Percentiles rank a stretch among this genome's conserved stretches.
Conservation (phyloP, 2,888 invertebrate genomes). For the Drosophila infuscata region DNA sequence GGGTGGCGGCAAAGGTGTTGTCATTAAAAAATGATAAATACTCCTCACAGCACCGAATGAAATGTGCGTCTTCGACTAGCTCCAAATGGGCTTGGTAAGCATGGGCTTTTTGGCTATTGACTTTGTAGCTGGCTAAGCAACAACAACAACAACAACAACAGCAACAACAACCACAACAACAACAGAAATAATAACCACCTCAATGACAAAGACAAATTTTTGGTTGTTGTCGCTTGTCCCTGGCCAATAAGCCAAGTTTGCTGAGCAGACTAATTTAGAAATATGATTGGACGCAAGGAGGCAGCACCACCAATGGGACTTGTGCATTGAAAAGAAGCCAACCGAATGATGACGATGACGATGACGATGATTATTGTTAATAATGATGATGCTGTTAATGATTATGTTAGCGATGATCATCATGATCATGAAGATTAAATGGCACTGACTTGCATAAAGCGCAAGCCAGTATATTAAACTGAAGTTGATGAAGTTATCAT, state of each 20-base stretch:
- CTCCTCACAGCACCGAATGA: constrained; percentile 53
- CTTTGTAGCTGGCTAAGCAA: constrained; percentile 2
- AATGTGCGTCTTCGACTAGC: constrained; percentile 43
- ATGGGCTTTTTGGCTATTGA: constrained; percentile 4
- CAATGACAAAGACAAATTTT: constrained; percentile 43
- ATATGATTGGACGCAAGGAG: constrained; percentile 52
- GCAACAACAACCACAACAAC: neutral
- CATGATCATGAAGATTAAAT: constrained; percentile 49
- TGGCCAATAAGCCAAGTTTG: constrained; percentile 64
- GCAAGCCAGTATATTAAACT: constrained; percentile 24
- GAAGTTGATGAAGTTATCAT: constrained; percentile 49
- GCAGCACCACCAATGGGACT: neutral
- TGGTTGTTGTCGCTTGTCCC: constrained; percentile 42
- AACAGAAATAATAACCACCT: constrained; percentile 2
- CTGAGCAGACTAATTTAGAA: constrained; percentile 64
- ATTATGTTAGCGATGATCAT: constrained; percentile 15
- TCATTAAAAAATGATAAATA: constrained; percentile 76
- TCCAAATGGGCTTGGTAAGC: constrained; percentile 16
- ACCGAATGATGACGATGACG: neutral
- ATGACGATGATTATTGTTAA: constrained; percentile 5
- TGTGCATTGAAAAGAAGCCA: neutral
- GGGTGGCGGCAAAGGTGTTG: constrained; percentile 58
- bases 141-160: neutral
- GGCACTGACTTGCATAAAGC: constrained; percentile 56
- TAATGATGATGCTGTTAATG: neutral